These are phyloP conservation scores for Cantharis lateralis DNA, from an alignment of 2,888 invertebrate genomes.

Conservation along the genomic window DNA sequence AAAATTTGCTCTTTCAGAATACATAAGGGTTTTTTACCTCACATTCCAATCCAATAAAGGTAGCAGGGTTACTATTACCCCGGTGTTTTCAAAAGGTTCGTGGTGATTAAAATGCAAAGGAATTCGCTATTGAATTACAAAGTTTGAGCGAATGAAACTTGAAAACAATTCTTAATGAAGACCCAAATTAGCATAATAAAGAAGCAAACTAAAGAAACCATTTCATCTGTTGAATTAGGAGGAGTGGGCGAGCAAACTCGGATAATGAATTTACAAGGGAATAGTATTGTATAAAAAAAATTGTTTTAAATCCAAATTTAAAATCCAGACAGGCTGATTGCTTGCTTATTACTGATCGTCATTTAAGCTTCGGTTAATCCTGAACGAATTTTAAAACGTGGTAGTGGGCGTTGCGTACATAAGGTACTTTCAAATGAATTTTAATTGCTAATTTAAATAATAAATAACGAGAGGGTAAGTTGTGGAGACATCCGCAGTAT, in stretches of 20 bases:
- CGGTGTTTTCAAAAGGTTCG: background rate
- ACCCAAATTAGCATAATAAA: background rate
- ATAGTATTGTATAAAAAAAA: background rate
- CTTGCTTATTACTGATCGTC: background rate
- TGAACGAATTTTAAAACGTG: background rate
- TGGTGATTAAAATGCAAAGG: background rate
- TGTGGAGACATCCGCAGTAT: constrained; percentile 21
- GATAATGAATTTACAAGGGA: background rate
- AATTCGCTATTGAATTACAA: background rate
- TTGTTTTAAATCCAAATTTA: background rate
- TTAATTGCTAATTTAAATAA: constrained; percentile 31
- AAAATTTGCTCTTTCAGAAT: too few species aligned
- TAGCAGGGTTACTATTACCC: background rate
- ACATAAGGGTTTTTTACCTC: too few species aligned
- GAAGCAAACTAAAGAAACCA: background rate
- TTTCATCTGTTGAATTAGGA: background rate
- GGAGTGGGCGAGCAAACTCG: background rate
- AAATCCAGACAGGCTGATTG: background rate
- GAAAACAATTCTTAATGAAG: background rate
- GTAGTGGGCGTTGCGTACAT: background rate
- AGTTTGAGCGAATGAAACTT: background rate
- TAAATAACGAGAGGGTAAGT: constrained; percentile 27
- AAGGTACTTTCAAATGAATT: constrained; percentile 10
- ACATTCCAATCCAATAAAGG: background rate
- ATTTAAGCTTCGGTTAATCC: background rate